Base-by-base conservation (phyloP, 2,113 vertebrate genomes). In the Sarotherodon lohbergeri region DNA sequence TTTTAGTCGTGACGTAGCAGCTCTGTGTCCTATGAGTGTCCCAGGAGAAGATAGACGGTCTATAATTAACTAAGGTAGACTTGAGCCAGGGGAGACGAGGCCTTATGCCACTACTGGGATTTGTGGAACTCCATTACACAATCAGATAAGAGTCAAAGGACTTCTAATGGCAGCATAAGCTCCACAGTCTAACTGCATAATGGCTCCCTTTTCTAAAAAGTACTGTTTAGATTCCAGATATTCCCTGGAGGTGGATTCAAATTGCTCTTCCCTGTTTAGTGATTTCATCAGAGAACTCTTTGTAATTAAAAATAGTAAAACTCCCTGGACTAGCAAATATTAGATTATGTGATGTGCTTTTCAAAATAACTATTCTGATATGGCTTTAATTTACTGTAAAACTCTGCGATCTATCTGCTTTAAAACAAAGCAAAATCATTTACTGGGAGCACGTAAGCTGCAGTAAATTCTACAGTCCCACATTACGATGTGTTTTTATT, bases 31-130 rank as follows among this genome's bases (percentile, higher is more conserved):
- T 88, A 76, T 14, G 73, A 82, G 86, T 90, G 94, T 94, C 93
- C 90, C 91, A 81, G 87, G 86, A 92, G 90, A 83, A 95, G 92
- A 92, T 92, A 87, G 90, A 89, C 61, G 4, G 52, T 50, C 95
- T 95, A 95, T 92, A 92, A 95, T 94, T 95, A 96, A 90, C 91
- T 63, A 41, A 88, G 89, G 68, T 83, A 89, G 90, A 84, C 90
- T 86, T 93, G 86, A 94, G 91, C 92, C 88, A 55, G 79, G 59
- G 79, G 80, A 93, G 92, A 88, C 83, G 48, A 90, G 84, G 90
- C 80, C 88, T 91, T 93, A 92, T 92, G 83, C 91, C 80, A 11
- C 86, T 55, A 6, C 86, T 54, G 80, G 93, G 94, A 95, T 93
- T 95, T 95, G 63, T 80, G 84, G 87, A 73, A 66, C 90, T 87